Percentiles rank a stretch among this genome's conserved stretches.
Evolutionary conservation across 2,888 invertebrate genomes (phyloP).

Genomic region (Drosophila seclusa): DNA sequence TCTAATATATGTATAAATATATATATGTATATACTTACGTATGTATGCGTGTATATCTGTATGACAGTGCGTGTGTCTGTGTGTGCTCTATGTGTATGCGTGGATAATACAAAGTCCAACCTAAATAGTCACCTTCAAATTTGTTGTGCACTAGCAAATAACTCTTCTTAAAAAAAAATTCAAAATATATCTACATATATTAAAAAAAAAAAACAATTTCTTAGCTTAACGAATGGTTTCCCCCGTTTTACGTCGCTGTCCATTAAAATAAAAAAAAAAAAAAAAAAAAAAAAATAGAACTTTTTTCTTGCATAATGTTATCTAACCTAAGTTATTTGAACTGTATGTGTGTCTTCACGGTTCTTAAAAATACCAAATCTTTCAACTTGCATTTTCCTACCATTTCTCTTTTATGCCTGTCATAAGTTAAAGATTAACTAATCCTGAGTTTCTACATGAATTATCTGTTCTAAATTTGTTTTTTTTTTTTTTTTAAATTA

Average conservation of each 20-base stretch:
- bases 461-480: neutral
- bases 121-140: constrained; percentile 41
- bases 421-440: constrained; percentile 44
- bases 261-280: constrained; percentile 11
- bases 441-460: constrained; percentile 32
- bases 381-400: constrained; percentile 49
- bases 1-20: constrained; percentile 11
- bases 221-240: constrained; percentile 27
- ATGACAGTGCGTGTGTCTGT: constrained; percentile 14
- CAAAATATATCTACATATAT: constrained; percentile 1
- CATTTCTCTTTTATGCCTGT: constrained; percentile 48
- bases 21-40: constrained; percentile 24
- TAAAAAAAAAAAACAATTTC: constrained; percentile 3
- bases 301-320: constrained; percentile 27
- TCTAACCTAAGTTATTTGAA: constrained; percentile 29
- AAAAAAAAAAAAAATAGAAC: neutral
- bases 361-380: constrained; percentile 22
- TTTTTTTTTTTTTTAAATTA: constrained; percentile 8
- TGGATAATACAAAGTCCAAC: constrained; percentile 28
- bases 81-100: constrained; percentile 15
- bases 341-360: constrained; percentile 52
- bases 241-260: constrained; percentile 46
- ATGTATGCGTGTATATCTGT: constrained; percentile 10
- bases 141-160: constrained; percentile 36
- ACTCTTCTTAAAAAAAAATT: constrained; percentile 6